Evolutionary conservation across 2,797 vertebrate genomes (phyloP), one percentile per base, ranked within the genome.

Genomic region (Garrulus glandarius): DNA sequence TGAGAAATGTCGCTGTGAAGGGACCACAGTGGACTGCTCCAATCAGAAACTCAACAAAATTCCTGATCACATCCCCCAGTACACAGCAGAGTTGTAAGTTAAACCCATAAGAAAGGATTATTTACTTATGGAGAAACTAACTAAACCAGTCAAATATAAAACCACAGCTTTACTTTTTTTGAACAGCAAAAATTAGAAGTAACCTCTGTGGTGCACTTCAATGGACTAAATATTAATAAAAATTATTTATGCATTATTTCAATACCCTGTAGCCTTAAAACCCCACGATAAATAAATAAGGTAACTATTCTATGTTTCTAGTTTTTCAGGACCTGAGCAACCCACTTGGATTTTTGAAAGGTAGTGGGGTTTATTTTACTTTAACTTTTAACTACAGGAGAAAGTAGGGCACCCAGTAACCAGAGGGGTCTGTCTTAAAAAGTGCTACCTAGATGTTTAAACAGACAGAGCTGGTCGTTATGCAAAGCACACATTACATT

Each of bases 1-100:
- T 17, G 99, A 99, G 89, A 99, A 99, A 96, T 99, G 99, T 88
- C 99, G 99, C 77, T 99, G 99, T 75, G 99, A 99, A 97, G 99
- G 99, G 49, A 99, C 99, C 85, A 99, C 99, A 3, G 99, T 99
- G 57, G 99, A 99, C 95, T 99, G 99, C 98, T 99, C 99, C 97
- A 99, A 99, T 98, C 99, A 99, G 96, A 99, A 99, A 92, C 98
- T 99, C 96, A 98, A 95, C 97, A 99, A 98, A 98, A 99, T 99
- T 96, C 99, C 99, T 29, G 99, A 99, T 61, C 99, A 99, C 95
- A 98, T 99, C 89, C 99, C 99, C 26, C 99, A 99, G 89, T 99
- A 99, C 97, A 99, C 99, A 3, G 99, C 99, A 27, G 99, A 99
- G 93, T 98, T 99, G 99, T 99, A 98, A 99, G 99, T 99, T 93